Base-by-base conservation (phyloP, 2,797 vertebrate species). In the Gymnopithys bicolor region DNA sequence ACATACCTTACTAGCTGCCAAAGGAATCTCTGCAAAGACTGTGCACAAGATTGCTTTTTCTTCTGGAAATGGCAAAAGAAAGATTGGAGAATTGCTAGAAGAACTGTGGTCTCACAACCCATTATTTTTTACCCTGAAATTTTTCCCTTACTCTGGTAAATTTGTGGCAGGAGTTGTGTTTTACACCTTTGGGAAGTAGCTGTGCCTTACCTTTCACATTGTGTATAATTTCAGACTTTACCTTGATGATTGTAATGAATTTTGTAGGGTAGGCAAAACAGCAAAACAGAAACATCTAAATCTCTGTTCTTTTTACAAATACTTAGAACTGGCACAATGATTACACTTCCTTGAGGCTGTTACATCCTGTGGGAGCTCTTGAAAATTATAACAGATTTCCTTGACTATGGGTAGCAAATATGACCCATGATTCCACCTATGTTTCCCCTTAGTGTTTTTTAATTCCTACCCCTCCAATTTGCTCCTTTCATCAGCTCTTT, bases 401-500 rank as follows among this genome's bases (percentile, higher is more conserved):
- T 3, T 89, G 64, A 55, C 43, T 86, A 15, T 24, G 28, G 53
- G 56, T 69, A 81, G 69, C 66, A 91, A 90, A 91, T 91, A 86
- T 73, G 76, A 88, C 77, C 77, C 48, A 7, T 48, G 69, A 66
- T 84, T 96, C 28, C 35, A 62, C 46, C 32, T 75, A 18, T 60
- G 43, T 90, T 91, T 94, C 90, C 43, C 39, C 90, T 86, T 62
- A 41, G 39, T 68, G 91, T 78, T n/a, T 60, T 92, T 90, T 41
- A 90, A 84, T 94, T 94, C 28, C 35, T 62, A 27, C 24, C 51
- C 7, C 35, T 90, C 45, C 5, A 30, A 48, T 71, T 93, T 59
- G 2, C 23, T 89, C 35, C 39, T 95, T 94, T 84, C 70, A 76
- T 93, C 64, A 74, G 28, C 51, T 90, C 43, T 82, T 73, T 76